Evolutionary conservation across 1,140 invertebrate species (phyloP).

Genomic region (Stegodyphus dumicola): DNA sequence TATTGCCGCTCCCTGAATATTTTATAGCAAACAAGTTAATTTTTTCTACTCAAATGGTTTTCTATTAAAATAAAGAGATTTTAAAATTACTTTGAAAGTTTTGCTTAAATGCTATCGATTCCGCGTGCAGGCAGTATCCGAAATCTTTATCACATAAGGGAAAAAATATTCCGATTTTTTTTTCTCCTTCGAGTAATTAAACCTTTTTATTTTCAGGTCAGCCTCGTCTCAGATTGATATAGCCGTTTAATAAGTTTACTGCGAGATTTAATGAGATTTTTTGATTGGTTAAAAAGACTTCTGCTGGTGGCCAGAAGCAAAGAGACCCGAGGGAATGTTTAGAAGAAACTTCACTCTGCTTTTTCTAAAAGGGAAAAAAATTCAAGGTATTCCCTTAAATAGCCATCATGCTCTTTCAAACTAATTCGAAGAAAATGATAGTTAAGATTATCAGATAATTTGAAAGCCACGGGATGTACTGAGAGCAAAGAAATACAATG

Average conservation of each 20-base stretch:
- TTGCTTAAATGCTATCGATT: background rate
- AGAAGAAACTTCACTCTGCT: no score
- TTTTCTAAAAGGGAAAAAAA: no score
- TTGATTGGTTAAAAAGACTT: background rate
- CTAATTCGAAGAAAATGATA: no score
- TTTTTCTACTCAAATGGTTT: background rate
- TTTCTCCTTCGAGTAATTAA: background rate
- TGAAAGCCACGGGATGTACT: no score
- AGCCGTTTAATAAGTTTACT: background rate
- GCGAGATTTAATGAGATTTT: background rate
- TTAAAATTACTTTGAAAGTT: background rate
- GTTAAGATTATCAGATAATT: no score
- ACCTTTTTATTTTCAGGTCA: background rate
- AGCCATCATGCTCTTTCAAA: no score
- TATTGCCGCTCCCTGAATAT: no score
- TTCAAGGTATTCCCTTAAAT: no score
- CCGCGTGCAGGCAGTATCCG: background rate
- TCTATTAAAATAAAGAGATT: background rate
- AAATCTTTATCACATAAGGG: background rate
- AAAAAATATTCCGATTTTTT: background rate
- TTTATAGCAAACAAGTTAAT: no score
- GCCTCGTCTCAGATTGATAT: background rate
- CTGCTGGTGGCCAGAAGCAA: background rate
- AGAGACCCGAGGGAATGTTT: background rate
- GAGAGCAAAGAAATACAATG: no score